phyloP scores from a whole-genome alignment of 53 echinoderm and acorn worm species.

The Echinarachnius parma region DNA sequence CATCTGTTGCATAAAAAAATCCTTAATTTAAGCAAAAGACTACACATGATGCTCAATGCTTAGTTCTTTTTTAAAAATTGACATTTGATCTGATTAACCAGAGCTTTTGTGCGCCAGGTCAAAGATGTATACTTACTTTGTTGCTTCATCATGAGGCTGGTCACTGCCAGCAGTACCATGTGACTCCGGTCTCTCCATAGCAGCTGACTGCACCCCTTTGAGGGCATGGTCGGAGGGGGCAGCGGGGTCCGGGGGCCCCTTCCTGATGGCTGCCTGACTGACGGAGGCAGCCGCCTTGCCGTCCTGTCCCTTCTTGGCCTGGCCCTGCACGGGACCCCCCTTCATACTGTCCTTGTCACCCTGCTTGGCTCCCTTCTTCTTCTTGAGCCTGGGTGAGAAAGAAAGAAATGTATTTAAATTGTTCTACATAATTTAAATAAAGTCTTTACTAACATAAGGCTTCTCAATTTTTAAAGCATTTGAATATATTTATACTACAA shows the following conservation, averaged over 20 bases:
- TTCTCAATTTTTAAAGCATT: too few relatives aligned
- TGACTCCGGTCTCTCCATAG: slow-evolving; percentile 89
- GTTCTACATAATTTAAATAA: too few relatives aligned
- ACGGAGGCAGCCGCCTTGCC: slow-evolving; percentile 61
- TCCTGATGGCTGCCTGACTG: slow-evolving; percentile 76
- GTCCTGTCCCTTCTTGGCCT: slow-evolving; percentile 88
- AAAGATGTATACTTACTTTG: slow-evolving; percentile 85
- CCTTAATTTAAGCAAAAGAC: too few relatives aligned
- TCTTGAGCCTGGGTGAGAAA: slow-evolving; percentile 76
- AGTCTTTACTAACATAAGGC: too few relatives aligned
- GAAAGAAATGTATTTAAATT: too few relatives aligned
- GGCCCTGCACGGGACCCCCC: slow-evolving; percentile 47
- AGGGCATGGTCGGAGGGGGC: slow-evolving; percentile 83
- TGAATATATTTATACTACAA: too few relatives aligned
- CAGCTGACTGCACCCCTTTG: slow-evolving; percentile 70
- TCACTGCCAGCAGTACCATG: slow-evolving; percentile 98
- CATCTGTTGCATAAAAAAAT: too few relatives aligned
- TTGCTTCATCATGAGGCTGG: slow-evolving; percentile 72
- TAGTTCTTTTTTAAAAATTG: too few relatives aligned
- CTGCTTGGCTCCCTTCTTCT: slow-evolving; percentile 76
- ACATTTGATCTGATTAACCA: too few relatives aligned
- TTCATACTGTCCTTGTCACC: slow-evolving; percentile 86
- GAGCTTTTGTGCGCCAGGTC: too few relatives aligned
- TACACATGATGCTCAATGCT: too few relatives aligned
- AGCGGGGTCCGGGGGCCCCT: slow-evolving; percentile 57